Conservation (phyloP, 2,797 vertebrate species). For the Pristis pectinata region DNA sequence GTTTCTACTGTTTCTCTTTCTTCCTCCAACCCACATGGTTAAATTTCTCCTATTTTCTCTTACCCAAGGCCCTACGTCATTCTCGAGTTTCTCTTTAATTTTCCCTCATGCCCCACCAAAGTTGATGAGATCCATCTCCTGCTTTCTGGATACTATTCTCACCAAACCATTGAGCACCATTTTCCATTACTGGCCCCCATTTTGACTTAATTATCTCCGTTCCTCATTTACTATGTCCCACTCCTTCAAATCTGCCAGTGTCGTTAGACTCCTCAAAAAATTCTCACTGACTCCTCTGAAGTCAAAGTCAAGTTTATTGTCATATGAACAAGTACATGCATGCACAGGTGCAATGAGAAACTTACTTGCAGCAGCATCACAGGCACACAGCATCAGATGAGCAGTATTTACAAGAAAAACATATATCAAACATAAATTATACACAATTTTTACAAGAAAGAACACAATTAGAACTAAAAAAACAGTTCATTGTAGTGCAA, state of each 20-base stretch:
- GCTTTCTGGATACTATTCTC: neutral
- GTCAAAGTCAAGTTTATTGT: no score
- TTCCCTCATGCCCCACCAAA: neutral
- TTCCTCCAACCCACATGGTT: neutral
- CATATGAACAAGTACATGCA: no score
- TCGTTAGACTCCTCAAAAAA: no score
- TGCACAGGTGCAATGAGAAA: no score
- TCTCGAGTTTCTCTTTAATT: neutral
- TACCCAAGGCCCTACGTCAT: neutral
- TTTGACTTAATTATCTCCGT: neutral
- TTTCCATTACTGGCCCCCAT: neutral
- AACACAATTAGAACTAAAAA: no score
- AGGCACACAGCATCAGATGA: no score
- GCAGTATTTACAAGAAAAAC: no score
- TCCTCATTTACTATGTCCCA: neutral
- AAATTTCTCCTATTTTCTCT: neutral
- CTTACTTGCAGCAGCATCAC: no score
- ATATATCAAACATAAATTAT: no score
- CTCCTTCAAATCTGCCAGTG: neutral
- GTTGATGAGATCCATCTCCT: neutral
- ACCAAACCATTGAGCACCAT: neutral
- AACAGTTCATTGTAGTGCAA: no score
- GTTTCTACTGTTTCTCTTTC: neutral
- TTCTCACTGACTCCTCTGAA: no score
- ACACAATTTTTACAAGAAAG: no score